Percentiles rank a stretch among this genome's conserved stretches.
Evolutionary conservation across 2,113 vertebrate genomes (phyloP).

Genomic region (Percopsis transmontana): DNA sequence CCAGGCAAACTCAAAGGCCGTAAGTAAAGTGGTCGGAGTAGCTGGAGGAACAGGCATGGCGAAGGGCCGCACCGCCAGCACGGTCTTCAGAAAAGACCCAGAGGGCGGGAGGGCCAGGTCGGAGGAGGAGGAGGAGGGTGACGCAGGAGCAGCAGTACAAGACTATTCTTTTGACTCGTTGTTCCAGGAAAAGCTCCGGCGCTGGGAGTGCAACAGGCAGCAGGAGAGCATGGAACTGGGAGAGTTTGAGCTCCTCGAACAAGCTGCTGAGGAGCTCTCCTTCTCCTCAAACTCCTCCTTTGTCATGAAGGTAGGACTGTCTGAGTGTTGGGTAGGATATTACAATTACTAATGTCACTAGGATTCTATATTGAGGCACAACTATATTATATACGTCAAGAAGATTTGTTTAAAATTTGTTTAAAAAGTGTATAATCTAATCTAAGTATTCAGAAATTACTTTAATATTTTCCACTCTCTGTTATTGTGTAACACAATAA

Average conservation of each 20-base stretch:
- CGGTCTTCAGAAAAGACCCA: background rate
- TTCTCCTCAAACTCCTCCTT: slow-evolving; percentile 98
- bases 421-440: no score
- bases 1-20: slow-evolving; percentile 20
- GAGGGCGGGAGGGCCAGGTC: background rate
- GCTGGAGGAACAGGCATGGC: background rate
- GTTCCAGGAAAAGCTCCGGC: slow-evolving; percentile 83
- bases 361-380: background rate
- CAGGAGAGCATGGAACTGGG: slow-evolving; percentile 88
- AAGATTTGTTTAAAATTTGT: no score
- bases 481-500: no score
- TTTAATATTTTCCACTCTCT: no score
- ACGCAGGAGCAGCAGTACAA: slow-evolving; percentile 12
- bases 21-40: slow-evolving; percentile 37
- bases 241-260: slow-evolving; percentile 94
- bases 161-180: slow-evolving; percentile 85
- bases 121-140: background rate
- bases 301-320: slow-evolving; percentile 83
- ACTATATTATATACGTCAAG: no score
- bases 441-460: no score
- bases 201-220: slow-evolving; percentile 84
- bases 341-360: no score
- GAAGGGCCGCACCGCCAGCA: background rate
- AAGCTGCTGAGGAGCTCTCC: slow-evolving; percentile 92
- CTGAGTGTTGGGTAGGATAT: no score